Percentiles rank a stretch among this genome's conserved stretches.
Conservation (phyloP, 2,797 vertebrate species). For the Anisognathus igniventris region DNA sequence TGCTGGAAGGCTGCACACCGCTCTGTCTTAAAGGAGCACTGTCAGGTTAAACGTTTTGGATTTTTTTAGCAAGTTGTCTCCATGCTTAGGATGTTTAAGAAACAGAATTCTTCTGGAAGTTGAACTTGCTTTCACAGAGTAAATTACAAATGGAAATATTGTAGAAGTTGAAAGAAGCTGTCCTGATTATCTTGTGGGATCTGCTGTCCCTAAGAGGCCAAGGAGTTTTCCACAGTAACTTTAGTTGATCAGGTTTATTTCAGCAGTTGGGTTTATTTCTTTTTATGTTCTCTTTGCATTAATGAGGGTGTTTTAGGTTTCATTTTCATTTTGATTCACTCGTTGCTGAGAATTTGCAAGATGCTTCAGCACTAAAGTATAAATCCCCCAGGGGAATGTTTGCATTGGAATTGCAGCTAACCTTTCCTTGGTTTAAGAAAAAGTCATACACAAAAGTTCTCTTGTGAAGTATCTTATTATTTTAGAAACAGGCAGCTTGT, state of each 20-base stretch:
- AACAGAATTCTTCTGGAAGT: background rate
- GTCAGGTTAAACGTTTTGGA: background rate
- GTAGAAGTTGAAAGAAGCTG: background rate
- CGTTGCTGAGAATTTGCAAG: background rate
- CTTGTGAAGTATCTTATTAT: background rate
- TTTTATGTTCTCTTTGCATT: background rate
- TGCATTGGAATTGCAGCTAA: background rate
- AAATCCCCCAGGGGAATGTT: background rate
- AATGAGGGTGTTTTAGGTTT: background rate
- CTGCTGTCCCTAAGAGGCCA: background rate
- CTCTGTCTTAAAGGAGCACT: background rate
- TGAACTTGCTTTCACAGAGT: background rate
- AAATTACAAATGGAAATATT: background rate
- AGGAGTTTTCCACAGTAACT: background rate
- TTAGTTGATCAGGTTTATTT: background rate
- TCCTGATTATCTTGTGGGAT: background rate
- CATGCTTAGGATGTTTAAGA: background rate
- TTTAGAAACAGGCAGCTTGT: background rate
- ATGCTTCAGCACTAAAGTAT: background rate
- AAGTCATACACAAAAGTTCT: background rate
- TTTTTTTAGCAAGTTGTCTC: background rate
- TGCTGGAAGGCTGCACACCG: background rate
- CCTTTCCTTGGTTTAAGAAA: background rate
- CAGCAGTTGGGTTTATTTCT: background rate
- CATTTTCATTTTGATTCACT: slow-evolving; percentile 10